These are phyloP conservation scores for Hippocampus zosterae DNA, from an alignment of 2,113 vertebrate species.

Conservation along the genomic window DNA sequence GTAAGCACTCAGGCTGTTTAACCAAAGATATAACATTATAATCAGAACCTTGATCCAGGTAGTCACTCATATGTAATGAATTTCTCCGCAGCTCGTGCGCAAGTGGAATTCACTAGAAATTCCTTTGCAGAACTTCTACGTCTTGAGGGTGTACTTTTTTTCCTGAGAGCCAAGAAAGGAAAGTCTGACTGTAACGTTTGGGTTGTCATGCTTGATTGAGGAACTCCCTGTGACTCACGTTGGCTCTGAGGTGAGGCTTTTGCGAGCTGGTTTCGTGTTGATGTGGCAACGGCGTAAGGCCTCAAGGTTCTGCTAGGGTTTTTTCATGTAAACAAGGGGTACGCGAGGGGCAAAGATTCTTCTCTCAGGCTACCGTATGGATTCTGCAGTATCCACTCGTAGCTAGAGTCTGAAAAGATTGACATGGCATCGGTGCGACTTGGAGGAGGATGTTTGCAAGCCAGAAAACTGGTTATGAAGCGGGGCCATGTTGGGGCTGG, in stretches of 20 bases:
- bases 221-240: conserved; percentile 52
- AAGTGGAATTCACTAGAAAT: not conserved
- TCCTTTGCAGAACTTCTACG: not conserved
- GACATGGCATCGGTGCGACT: not conserved
- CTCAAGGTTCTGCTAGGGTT: not conserved
- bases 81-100: not conserved
- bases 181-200: not conserved
- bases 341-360: not conserved
- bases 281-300: conserved; percentile 33
- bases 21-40: too few species aligned
- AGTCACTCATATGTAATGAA: too few species aligned
- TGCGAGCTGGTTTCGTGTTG: conserved; percentile 26
- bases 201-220: not conserved
- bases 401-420: not conserved
- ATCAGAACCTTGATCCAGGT: too few species aligned
- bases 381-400: not conserved
- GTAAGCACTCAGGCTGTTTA: too few species aligned
- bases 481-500: not conserved
- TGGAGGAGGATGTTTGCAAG: not conserved
- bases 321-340: not conserved
- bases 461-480: not conserved
- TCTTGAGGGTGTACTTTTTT: not conserved
- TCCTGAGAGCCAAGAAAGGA: not conserved
- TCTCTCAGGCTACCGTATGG: not conserved
- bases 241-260: not conserved